phyloP scores from a whole-genome alignment of 2,888 invertebrate species.

The Aporophyla nigra region DNA sequence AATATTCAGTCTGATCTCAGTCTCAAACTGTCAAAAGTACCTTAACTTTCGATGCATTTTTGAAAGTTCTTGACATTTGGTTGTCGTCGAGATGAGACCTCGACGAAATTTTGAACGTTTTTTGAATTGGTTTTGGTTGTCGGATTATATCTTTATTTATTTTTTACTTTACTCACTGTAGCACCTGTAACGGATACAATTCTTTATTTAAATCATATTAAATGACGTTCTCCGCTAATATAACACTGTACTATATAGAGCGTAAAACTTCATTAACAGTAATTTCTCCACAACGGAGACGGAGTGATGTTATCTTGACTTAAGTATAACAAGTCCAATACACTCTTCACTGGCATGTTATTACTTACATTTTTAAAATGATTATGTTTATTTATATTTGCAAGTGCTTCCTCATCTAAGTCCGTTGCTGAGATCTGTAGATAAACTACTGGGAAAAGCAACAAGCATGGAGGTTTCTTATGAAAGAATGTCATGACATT shows the following conservation, averaged over 20 bases:
- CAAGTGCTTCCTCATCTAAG: conserved; percentile 1
- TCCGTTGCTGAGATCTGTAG: not conserved
- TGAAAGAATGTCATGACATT: too few relatives aligned
- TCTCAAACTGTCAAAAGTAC: too few relatives aligned
- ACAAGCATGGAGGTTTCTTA: not conserved
- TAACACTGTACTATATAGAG: conserved; percentile 64
- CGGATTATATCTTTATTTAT: too few relatives aligned
- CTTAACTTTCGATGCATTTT: too few relatives aligned
- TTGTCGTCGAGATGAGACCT: too few relatives aligned
- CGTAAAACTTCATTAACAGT: conserved; percentile 74
- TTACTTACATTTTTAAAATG: conserved; percentile 16
- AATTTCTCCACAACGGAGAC: conserved; percentile 70
- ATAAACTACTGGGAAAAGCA: not conserved
- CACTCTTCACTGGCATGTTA: conserved; percentile 40
- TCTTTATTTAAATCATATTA: conserved; percentile 10
- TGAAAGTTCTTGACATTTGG: too few relatives aligned
- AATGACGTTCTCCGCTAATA: conserved; percentile 42
- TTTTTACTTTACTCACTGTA: not conserved
- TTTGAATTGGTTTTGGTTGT: too few relatives aligned
- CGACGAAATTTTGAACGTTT: too few relatives aligned
- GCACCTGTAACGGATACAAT: not conserved
- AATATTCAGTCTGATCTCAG: too few relatives aligned
- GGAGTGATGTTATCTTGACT: conserved; percentile 68
- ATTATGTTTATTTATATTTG: conserved; percentile 1
- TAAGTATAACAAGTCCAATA: conserved; percentile 60